Evolutionary conservation across 2,113 vertebrate species (phyloP).

Genomic region (Excalfactoria chinensis): DNA sequence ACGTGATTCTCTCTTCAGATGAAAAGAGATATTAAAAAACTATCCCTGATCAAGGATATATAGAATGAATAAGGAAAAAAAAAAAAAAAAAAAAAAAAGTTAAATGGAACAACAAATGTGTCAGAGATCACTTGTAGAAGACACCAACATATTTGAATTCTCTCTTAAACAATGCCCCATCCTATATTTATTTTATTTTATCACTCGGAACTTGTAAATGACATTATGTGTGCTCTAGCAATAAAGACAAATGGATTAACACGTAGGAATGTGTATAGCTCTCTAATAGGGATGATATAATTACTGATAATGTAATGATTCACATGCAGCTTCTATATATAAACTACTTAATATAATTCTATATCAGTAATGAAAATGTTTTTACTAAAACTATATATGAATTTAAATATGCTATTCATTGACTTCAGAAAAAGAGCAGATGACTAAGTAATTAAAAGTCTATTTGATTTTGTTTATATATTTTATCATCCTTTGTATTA

Average conservation of each 20-base stretch:
- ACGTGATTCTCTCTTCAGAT: not conserved
- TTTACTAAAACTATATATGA: not conserved
- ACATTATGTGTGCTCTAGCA: conserved; percentile 36
- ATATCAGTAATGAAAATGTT: not conserved
- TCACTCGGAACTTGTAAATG: conserved; percentile 49
- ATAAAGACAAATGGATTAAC: conserved; percentile 31
- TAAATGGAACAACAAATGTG: not conserved
- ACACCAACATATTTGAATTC: not conserved
- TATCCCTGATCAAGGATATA: not conserved
- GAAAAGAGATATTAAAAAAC: not conserved
- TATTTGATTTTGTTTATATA: not conserved
- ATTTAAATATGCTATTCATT: not conserved
- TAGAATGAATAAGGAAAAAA: not conserved
- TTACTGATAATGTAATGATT: conserved; percentile 8
- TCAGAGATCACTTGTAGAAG: not conserved
- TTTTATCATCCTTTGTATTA: not conserved
- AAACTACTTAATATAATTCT: not conserved
- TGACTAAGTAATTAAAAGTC: not conserved
- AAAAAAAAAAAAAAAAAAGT: not conserved
- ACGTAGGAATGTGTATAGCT: not conserved
- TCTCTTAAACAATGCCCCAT: not conserved
- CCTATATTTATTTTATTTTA: conserved; percentile 2
- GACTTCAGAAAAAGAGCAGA: not conserved
- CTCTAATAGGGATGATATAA: not conserved
- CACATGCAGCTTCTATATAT: not conserved